A percentile compares a stretch with the other conserved stretches of the same genome.
These are phyloP conservation scores for Bothrops jararaca DNA, from an alignment of 2,113 vertebrate species.

Conservation along the genomic window DNA sequence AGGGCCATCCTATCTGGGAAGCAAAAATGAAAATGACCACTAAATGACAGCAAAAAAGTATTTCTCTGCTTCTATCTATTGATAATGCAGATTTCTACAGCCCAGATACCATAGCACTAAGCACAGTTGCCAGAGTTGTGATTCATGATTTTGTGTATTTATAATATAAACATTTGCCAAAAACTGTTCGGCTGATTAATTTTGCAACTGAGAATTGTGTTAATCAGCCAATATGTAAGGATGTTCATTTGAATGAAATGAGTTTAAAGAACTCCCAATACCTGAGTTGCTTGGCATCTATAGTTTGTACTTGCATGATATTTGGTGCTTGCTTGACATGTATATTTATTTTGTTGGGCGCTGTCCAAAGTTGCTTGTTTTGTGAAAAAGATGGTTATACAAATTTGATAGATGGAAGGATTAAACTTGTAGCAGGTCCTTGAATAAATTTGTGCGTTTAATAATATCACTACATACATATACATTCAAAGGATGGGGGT, in stretches of 20 bases:
- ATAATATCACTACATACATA: background rate
- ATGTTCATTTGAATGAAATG: background rate
- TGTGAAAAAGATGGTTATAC: no score
- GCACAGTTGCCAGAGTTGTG: background rate
- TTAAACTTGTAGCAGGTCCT: background rate
- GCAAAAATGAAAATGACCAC: background rate
- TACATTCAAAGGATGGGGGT: background rate
- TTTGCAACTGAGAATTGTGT: background rate
- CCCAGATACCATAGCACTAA: background rate
- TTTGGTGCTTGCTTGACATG: background rate
- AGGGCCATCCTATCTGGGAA: background rate
- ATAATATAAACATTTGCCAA: background rate
- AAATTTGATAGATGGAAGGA: background rate
- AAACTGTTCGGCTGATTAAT: background rate
- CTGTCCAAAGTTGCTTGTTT: no score
- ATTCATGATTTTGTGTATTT: background rate
- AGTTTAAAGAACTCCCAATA: background rate
- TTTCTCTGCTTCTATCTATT: background rate
- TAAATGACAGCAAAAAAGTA: background rate
- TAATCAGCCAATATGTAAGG: background rate
- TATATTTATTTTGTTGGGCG: background rate
- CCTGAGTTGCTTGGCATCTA: no score
- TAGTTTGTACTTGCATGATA: no score
- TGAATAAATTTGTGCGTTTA: background rate
- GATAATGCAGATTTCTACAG: background rate